Evolutionary conservation across 2,797 vertebrate genomes (phyloP).

Genomic region (Pogonophryne albipinna): DNA sequence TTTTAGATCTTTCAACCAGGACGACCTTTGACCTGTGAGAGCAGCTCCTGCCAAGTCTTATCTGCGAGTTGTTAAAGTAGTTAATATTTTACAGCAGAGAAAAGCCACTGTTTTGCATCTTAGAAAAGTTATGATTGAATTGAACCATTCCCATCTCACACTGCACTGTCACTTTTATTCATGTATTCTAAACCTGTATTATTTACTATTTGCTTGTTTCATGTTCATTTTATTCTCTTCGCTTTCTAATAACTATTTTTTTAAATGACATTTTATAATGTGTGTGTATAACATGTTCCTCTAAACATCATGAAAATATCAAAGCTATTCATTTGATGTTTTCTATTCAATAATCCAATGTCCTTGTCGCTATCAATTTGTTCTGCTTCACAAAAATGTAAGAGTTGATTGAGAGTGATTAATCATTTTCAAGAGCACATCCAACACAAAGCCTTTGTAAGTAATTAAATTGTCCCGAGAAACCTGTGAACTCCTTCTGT

Average conservation of each 20-base stretch:
- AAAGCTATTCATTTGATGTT: background rate
- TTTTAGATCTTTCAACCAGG: conserved; percentile 9
- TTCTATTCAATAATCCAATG: background rate
- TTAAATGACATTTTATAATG: no score
- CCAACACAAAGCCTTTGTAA: background rate
- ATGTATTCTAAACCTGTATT: no score
- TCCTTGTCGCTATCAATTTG: background rate
- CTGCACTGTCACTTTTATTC: no score
- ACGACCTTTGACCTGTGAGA: conserved; percentile 26
- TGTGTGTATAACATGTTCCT: background rate
- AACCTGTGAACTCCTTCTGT: background rate
- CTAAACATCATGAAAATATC: background rate
- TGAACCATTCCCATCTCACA: no score
- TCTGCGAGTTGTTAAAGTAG: conserved; percentile 8
- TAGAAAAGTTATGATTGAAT: background rate
- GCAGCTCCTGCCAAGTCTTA: conserved; percentile 17
- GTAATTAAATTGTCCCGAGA: background rate
- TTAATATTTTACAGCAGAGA: conserved; percentile 40
- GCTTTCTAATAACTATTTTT: no score
- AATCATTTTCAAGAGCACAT: background rate
- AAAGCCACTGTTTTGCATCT: conserved; percentile 8
- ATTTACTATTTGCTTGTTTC: no score
- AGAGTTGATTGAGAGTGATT: no score
- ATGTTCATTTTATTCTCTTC: no score
- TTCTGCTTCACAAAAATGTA: background rate